Percentiles rank a stretch among this genome's conserved stretches.
Evolutionary conservation across 1,140 invertebrate genomes (phyloP).

Genomic region (Marisa cornuarietis): DNA sequence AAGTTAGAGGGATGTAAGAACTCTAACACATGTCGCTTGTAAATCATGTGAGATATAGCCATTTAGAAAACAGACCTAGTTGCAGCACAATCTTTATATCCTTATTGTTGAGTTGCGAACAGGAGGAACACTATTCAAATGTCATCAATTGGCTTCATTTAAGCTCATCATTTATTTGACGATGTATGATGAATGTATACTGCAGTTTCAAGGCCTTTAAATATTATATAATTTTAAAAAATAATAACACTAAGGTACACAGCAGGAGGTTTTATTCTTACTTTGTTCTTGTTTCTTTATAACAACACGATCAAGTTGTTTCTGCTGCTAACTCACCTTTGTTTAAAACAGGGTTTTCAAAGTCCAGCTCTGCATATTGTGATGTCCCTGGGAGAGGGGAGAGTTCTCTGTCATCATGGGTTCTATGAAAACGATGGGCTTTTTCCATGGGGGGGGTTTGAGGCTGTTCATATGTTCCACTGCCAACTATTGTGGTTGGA

Average conservation of each 20-base stretch:
- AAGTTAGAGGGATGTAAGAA: too few species aligned
- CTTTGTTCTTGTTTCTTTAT: neutral
- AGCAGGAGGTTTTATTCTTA: neutral
- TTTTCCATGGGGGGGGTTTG: neutral
- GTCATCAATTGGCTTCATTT: too few species aligned
- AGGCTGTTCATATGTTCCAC: conserved; percentile 12
- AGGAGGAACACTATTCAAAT: too few species aligned
- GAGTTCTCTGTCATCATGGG: neutral
- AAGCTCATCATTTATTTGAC: too few species aligned
- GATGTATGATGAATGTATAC: too few species aligned
- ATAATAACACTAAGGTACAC: too few species aligned
- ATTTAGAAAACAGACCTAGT: too few species aligned
- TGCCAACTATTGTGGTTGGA: neutral
- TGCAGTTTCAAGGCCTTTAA: neutral
- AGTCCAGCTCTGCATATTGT: neutral
- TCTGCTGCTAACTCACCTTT: neutral
- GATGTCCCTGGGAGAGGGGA: neutral
- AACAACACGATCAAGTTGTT: neutral
- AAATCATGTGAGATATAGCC: too few species aligned
- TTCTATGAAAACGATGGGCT: too few species aligned
- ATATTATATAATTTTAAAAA: neutral
- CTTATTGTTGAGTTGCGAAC: too few species aligned
- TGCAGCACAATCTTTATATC: too few species aligned
- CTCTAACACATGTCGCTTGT: too few species aligned
- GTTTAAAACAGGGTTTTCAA: neutral